Evolutionary conservation across 1,140 invertebrate genomes (phyloP), one percentile per base, ranked within the genome.

Genomic region (Ridgeia piscesae): DNA sequence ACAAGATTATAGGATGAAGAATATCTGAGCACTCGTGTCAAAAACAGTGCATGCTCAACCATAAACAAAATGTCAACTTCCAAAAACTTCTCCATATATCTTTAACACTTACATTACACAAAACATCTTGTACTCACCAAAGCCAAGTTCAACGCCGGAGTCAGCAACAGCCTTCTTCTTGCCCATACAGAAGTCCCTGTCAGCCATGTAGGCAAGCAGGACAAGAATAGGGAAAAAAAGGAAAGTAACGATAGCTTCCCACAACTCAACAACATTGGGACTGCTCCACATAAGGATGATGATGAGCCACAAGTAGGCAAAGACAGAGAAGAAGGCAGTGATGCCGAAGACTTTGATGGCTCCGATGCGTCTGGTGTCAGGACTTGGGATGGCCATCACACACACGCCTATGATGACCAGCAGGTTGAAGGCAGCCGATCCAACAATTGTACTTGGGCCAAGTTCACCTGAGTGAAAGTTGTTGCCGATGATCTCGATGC

Each of bases 261-360:
- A 97, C 0, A 97, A 92, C 50, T 97, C 97, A 11, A 97, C 96
- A 34, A 94, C 94, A 91, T 97, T 94, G 0, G 96, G 96, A 0
- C 96, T 95, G 27, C 95, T 94, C 1, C 93, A 95, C 31, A 97
- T 93, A 33, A 97, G 94, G 88, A 97, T 96, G 17, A 97, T 93
- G 35, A 97, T 95, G 14, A 97, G 95, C 97, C 97, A 97, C n/a
- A 97, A 94, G 95, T 97, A 97, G 0, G 97, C 97, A 93, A 97
- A 96, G 8, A 97, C 93, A 91, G 96, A 96, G 94, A 97, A 97
- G 88, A 96, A 94, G 1, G 96, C 95, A 0, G 97, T 97, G 8
- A 97, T 95, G 6, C 95, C 95, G 94, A 97, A 97, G 89, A 97
- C 97, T 93, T 96, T 97, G 35, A 97, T 95, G 33, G 95, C 94